A percentile compares a stretch with the other conserved stretches of the same genome.
These are phyloP conservation scores for Antheraea mylitta DNA, from an alignment of 1,140 invertebrate species.

Conservation along the genomic window DNA sequence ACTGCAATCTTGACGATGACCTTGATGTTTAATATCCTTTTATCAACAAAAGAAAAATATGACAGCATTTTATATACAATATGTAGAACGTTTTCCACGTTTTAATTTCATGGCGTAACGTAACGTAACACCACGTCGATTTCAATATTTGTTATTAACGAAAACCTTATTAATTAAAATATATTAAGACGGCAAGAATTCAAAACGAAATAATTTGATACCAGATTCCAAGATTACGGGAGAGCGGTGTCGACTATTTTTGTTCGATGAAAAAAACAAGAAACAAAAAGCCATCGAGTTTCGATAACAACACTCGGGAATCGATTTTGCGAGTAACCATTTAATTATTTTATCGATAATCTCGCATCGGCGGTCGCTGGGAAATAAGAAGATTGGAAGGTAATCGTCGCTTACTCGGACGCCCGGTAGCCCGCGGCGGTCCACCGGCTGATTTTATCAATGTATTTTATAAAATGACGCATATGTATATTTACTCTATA, in stretches of 20 bases:
- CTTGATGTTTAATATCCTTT: too few relatives aligned
- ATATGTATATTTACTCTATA: too few relatives aligned
- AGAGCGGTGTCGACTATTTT: conserved; percentile 19
- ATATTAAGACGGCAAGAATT: not conserved
- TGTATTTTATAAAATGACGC: not conserved
- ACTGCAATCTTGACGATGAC: too few relatives aligned
- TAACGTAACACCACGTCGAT: too few relatives aligned
- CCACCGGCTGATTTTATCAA: conserved; percentile 56
- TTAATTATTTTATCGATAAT: conserved; percentile 79
- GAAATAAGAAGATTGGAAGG: conserved; percentile 62
- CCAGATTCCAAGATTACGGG: not conserved
- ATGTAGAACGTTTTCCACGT: too few relatives aligned
- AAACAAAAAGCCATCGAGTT: conserved; percentile 17
- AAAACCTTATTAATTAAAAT: conserved; percentile 6
- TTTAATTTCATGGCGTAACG: too few relatives aligned
- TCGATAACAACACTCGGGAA: conserved; percentile 76
- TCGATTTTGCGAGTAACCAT: conserved; percentile 78
- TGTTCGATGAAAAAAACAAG: conserved; percentile 58
- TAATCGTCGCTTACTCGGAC: conserved; percentile 73
- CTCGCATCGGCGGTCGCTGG: conserved; percentile 54
- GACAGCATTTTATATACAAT: too few relatives aligned
- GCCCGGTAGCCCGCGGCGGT: conserved; percentile 70
- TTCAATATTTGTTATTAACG: not conserved
- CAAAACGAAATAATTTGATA: not conserved
- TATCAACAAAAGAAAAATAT: too few relatives aligned